A percentile compares a stretch with the other conserved stretches of the same genome.
These are phyloP conservation scores for Dipodomys stephensi DNA, from an alignment of 2,113 vertebrate genomes.

Conservation along the genomic window DNA sequence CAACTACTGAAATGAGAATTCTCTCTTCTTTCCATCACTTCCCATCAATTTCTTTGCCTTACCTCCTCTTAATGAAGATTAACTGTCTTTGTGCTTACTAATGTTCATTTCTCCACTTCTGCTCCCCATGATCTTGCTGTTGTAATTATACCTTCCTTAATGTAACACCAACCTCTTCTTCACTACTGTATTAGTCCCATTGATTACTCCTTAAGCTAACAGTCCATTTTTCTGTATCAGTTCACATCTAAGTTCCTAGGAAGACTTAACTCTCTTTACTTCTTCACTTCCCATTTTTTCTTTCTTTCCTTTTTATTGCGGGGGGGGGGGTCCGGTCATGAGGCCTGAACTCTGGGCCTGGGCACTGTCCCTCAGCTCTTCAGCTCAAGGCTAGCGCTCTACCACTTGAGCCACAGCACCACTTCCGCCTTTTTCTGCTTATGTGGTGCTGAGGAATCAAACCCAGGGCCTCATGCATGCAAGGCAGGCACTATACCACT, in stretches of 20 bases:
- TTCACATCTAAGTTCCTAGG: constrained; percentile 19
- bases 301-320: too few species aligned
- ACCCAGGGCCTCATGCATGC: too few species aligned
- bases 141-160: constrained; percentile 46
- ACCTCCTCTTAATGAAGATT: constrained; percentile 16
- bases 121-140: neutral
- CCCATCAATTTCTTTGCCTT: neutral
- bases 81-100: constrained; percentile 13
- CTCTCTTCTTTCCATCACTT: constrained; percentile 8
- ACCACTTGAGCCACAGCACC: too few species aligned
- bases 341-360: too few species aligned
- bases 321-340: too few species aligned
- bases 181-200: constrained; percentile 11
- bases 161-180: neutral
- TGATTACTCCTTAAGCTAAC: constrained; percentile 17
- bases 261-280: neutral
- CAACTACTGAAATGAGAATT: neutral
- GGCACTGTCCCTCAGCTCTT: too few species aligned
- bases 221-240: neutral
- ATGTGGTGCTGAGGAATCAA: too few species aligned
- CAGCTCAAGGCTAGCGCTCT: too few species aligned
- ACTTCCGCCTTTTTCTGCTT: too few species aligned
- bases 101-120: constrained; percentile 2
- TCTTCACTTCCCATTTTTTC: neutral
- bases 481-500: too few species aligned